A percentile compares a stretch with the other conserved stretches of the same genome.
These are phyloP conservation scores for Cyclopterus lumpus DNA, from an alignment of 2,797 vertebrate genomes.

Conservation along the genomic window DNA sequence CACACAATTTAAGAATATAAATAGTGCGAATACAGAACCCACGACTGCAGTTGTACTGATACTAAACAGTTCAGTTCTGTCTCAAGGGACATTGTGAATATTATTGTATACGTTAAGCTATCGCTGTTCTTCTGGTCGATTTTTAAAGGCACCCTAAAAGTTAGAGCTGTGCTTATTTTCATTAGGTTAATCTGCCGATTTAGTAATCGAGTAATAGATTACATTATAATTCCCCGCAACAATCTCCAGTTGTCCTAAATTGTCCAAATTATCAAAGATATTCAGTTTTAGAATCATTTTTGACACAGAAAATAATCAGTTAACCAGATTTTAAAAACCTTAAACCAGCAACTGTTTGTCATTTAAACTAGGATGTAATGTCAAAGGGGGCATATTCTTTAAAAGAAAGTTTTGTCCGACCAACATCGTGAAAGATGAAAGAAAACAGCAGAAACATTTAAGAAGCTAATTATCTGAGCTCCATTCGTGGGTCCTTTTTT, in stretches of 20 bases:
- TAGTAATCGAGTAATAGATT: not conserved
- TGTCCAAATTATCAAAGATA: not conserved
- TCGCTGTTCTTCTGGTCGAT: not conserved
- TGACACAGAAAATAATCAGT: not conserved
- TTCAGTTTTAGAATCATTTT: not conserved
- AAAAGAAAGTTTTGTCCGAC: not conserved
- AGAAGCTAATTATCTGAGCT: not conserved
- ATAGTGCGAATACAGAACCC: not conserved
- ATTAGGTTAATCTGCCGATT: not conserved
- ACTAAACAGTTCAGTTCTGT: fast-evolving
- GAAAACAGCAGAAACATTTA: not conserved
- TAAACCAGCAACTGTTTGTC: not conserved
- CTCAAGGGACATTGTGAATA: not conserved
- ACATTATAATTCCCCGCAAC: not conserved
- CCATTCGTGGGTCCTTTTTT: not conserved
- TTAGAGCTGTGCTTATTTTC: not conserved
- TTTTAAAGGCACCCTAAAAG: not conserved
- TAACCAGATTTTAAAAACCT: not conserved
- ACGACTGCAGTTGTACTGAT: not conserved
- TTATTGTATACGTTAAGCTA: not conserved
- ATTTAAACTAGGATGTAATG: too few relatives aligned
- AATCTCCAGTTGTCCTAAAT: not conserved
- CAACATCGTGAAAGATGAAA: not conserved
- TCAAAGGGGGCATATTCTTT: not conserved
- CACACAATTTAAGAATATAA: not conserved